Evolutionary conservation across 2,113 vertebrate genomes (phyloP).

Genomic region (Peromyscus maniculatus): DNA sequence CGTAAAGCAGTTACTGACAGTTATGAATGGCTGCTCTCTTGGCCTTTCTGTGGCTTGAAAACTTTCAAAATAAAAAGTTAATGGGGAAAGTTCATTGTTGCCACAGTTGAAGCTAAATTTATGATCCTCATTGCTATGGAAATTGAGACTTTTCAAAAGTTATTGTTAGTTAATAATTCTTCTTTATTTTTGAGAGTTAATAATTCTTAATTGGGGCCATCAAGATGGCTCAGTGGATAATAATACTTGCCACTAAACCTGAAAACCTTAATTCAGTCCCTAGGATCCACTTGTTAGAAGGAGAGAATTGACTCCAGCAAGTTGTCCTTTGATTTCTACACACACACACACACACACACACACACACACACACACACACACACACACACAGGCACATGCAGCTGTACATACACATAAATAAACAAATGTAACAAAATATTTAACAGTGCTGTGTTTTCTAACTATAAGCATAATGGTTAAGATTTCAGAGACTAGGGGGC

Average conservation of each 20-base stretch:
- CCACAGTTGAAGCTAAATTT: neutral
- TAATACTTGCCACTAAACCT: neutral
- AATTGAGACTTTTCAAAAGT: neutral
- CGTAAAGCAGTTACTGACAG: neutral
- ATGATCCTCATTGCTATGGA: neutral
- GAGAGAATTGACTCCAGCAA: neutral
- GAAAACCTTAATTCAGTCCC: neutral
- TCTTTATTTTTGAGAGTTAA: neutral
- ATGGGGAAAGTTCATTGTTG: neutral
- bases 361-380: neutral
- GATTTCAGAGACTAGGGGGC: neutral
- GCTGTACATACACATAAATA: neutral
- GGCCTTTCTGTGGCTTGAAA: neutral
- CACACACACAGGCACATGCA: neutral
- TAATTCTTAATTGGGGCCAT: neutral
- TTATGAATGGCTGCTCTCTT: constrained; percentile 20
- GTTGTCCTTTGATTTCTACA: neutral
- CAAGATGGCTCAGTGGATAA: neutral
- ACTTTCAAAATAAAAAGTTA: neutral
- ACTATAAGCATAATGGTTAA: neutral
- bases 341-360: neutral
- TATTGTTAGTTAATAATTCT: neutral
- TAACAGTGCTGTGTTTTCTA: neutral
- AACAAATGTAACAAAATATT: neutral
- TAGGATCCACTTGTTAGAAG: neutral